phyloP scores from a whole-genome alignment of 2,113 vertebrate genomes.

The Globicephala melas region DNA sequence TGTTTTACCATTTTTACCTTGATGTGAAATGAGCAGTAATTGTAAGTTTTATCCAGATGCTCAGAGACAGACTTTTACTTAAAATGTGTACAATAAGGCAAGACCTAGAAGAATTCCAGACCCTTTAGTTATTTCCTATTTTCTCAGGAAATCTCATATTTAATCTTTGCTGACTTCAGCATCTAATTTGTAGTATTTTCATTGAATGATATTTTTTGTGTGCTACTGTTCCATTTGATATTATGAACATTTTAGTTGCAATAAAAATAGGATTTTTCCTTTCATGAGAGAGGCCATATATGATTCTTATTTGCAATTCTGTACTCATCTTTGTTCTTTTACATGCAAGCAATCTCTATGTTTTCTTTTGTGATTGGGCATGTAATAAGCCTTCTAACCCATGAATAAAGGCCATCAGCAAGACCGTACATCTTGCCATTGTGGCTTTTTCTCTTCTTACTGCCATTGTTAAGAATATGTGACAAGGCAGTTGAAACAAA shows the following conservation, averaged over 20 bases:
- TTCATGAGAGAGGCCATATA: not conserved
- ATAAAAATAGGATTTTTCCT: not conserved
- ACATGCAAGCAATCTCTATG: not conserved
- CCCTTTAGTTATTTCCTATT: not conserved
- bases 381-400: not conserved
- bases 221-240: not conserved
- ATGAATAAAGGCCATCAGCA: not conserved
- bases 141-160: not conserved
- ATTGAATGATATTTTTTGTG: conserved; percentile 20
- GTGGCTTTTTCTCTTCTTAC: conserved; percentile 49
- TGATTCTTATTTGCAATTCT: not conserved
- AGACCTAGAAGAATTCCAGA: not conserved
- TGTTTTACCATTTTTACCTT: not conserved
- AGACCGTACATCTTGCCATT: not conserved
- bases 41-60: not conserved
- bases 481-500: conserved; percentile 49
- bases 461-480: conserved; percentile 47
- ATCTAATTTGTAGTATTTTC: not conserved
- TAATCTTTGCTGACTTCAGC: not conserved
- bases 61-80: not conserved
- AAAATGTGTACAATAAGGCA: not conserved
- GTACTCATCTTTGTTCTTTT: not conserved
- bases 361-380: conserved; percentile 36
- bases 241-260: conserved; percentile 21
- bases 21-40: not conserved